Percentiles rank a stretch among this genome's conserved stretches.
These are phyloP conservation scores for Macaca nemestrina DNA, from an alignment of 2,113 vertebrate genomes.

Conservation along the genomic window DNA sequence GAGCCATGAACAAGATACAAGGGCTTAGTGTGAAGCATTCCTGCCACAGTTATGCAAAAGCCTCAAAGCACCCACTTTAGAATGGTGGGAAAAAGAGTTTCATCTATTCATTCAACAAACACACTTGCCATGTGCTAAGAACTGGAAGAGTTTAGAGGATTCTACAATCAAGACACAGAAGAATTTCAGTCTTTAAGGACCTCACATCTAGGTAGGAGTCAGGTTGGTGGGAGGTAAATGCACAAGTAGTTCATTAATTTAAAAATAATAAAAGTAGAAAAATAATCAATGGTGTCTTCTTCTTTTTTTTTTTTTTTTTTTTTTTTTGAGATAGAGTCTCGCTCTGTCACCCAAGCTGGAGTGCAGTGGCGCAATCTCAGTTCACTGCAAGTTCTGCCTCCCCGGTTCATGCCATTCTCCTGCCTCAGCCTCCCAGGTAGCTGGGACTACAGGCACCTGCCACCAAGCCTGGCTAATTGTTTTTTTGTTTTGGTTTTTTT, in stretches of 20 bases:
- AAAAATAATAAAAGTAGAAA: neutral
- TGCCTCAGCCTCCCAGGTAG: too few relatives aligned
- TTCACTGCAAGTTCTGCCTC: too few relatives aligned
- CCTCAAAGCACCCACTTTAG: neutral
- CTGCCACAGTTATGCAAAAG: neutral
- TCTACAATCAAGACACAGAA: neutral
- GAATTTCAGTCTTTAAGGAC: neutral
- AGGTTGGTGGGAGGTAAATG: neutral
- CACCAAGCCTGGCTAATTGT: too few relatives aligned
- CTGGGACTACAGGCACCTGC: too few relatives aligned
- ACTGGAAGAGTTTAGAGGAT: neutral
- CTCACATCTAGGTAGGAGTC: neutral
- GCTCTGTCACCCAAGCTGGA: too few relatives aligned
- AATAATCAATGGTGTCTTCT: neutral
- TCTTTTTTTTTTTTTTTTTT: neutral
- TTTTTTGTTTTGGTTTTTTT: too few relatives aligned
- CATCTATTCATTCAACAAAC: neutral
- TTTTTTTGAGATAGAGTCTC: too few relatives aligned
- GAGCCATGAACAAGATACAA: neutral
- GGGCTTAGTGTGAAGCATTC: fast-evolving
- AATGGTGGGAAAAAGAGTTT: neutral
- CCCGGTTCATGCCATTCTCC: too few relatives aligned
- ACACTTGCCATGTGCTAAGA: neutral
- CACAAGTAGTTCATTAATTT: neutral
- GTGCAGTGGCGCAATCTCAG: too few relatives aligned